phyloP scores from a whole-genome alignment of 1,140 invertebrate species.

The Drosophila pruinosa region DNA sequence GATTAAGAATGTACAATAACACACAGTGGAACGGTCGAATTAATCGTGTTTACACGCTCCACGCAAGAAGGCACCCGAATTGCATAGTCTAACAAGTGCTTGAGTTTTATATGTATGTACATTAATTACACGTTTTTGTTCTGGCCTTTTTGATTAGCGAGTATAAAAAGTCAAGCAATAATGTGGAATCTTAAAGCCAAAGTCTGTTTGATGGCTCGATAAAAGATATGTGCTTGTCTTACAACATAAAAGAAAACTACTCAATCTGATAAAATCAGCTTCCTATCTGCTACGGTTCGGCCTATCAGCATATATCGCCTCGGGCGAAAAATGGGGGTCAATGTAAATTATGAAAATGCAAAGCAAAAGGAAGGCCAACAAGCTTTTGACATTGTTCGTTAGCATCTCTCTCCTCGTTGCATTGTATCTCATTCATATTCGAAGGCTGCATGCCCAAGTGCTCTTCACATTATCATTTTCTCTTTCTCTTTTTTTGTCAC shows the following conservation, averaged over 20 bases:
- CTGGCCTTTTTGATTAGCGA: background rate
- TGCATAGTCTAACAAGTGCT: background rate
- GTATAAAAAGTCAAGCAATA: background rate
- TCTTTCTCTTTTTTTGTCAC: background rate
- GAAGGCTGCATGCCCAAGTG: slow-evolving; percentile 1
- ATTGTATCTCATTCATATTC: background rate
- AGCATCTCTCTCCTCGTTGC: background rate
- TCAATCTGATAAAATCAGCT: background rate
- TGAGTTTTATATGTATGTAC: background rate
- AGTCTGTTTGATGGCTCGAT: background rate
- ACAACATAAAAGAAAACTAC: background rate
- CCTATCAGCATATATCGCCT: background rate
- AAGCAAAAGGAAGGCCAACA: slow-evolving; percentile 3
- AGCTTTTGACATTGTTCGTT: background rate
- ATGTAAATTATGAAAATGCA: slow-evolving; percentile 11
- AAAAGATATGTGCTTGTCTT: background rate
- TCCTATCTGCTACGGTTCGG: background rate
- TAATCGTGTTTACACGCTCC: background rate
- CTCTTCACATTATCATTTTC: background rate
- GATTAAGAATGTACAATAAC: background rate
- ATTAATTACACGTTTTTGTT: background rate
- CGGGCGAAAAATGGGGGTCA: slow-evolving; percentile 3
- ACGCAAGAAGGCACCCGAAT: background rate
- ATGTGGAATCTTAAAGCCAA: background rate
- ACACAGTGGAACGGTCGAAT: background rate